Evolutionary conservation across 2,888 invertebrate genomes (phyloP).

Genomic region (Exocentrus adspersus): DNA sequence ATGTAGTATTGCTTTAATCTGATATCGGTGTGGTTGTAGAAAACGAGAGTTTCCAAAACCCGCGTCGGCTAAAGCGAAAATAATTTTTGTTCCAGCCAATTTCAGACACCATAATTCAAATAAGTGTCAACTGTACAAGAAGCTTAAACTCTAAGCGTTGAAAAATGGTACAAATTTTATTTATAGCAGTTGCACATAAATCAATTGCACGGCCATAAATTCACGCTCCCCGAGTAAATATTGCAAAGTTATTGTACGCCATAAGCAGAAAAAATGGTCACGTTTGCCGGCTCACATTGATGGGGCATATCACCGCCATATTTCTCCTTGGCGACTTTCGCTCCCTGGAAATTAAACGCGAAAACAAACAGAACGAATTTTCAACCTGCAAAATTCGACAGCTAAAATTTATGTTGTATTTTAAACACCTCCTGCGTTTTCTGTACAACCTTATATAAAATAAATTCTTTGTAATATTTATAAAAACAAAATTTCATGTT

Average conservation of each 20-base stretch:
- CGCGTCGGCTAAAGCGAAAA: background rate
- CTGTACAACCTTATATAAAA: too few species aligned
- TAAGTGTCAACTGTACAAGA: constrained; percentile 23
- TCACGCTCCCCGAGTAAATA: constrained; percentile 24
- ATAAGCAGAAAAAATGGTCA: constrained; percentile 16
- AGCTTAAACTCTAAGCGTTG: constrained; percentile 24
- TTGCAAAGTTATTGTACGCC: constrained; percentile 22
- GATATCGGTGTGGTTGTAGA: too few species aligned
- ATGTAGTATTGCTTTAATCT: too few species aligned
- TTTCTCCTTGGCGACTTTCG: background rate
- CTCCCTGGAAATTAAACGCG: background rate
- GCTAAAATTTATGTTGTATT: too few species aligned
- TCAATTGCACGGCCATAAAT: constrained; percentile 30
- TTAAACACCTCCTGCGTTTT: too few species aligned
- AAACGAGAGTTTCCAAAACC: too few species aligned
- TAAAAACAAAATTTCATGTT: too few species aligned
- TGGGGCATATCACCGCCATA: background rate
- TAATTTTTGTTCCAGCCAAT: constrained; percentile 17
- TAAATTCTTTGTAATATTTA: too few species aligned
- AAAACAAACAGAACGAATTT: too few species aligned
- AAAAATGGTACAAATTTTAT: constrained; percentile 34
- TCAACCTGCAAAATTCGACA: too few species aligned
- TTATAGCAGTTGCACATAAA: constrained; percentile 33
- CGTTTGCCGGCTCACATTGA: constrained; percentile 2
- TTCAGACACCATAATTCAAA: constrained; percentile 21